Conservation (phyloP, 2,113 vertebrate genomes). For the zebrafish (Danio rerio) region DNA sequence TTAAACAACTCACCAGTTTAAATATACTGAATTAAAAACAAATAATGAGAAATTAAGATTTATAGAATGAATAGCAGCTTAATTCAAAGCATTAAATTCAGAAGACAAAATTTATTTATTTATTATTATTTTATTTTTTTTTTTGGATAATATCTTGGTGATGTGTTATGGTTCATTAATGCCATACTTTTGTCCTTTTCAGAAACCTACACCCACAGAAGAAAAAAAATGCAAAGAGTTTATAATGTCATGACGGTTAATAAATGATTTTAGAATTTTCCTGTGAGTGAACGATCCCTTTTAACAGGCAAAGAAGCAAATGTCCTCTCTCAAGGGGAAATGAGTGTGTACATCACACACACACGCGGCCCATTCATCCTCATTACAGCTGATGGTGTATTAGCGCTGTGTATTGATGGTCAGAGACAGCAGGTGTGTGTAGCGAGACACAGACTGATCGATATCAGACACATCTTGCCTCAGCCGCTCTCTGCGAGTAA, state of each 20-base stretch:
- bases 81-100: no score
- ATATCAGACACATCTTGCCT: constrained; percentile 41
- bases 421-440: constrained; percentile 34
- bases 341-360: neutral
- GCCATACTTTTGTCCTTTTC: neutral
- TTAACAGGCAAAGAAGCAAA: constrained; percentile 30
- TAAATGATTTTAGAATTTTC: neutral
- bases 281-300: neutral
- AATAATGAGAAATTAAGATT: neutral
- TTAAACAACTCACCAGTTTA: neutral
- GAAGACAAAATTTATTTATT: no score
- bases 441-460: constrained; percentile 47
- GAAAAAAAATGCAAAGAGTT: no score
- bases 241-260: neutral
- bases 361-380: constrained; percentile 45
- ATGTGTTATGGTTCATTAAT: neutral
- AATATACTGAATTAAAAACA: neutral
- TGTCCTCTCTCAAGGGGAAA: constrained; percentile 57
- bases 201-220: neutral
- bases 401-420: constrained; percentile 42
- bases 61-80: neutral
- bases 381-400: constrained; percentile 54
- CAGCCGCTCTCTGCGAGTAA: neutral
- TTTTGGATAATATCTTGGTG: no score
- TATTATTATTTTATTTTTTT: no score